These are phyloP conservation scores for Podocnemis expansa DNA, from an alignment of 2,113 vertebrate species.

Conservation along the genomic window DNA sequence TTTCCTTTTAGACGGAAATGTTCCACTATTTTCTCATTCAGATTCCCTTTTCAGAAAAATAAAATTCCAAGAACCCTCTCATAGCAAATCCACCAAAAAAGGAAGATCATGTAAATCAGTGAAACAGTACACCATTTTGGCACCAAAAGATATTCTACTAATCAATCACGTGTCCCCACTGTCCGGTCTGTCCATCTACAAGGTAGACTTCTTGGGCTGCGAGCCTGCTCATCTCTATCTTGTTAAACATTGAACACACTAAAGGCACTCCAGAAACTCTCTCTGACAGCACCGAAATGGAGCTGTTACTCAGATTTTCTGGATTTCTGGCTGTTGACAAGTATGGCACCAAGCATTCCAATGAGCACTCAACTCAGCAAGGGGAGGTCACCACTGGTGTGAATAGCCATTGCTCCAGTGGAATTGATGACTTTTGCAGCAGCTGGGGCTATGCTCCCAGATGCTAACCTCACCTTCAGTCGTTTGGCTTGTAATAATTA, in stretches of 20 bases:
- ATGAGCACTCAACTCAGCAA: not conserved
- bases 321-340: not conserved
- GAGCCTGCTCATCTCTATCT: not conserved
- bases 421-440: not conserved
- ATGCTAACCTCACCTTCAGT: not conserved
- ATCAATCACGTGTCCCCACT: not conserved
- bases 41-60: not conserved
- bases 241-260: not conserved
- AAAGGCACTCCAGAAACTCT: not conserved
- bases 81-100: not conserved
- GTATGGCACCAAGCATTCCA: not conserved
- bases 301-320: not conserved
- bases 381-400: not conserved
- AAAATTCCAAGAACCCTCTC: not conserved
- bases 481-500: rapidly evolving
- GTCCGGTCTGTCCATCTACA: not conserved
- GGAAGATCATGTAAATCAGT: rapidly evolving
- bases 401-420: not conserved
- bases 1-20: not conserved
- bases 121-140: not conserved
- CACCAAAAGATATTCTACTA: not conserved
- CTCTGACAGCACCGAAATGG: not conserved
- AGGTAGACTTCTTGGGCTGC: not conserved
- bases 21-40: not conserved
- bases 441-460: not conserved